phyloP scores from a whole-genome alignment of 2,113 vertebrate species.

The Ailuropoda melanoleuca region DNA sequence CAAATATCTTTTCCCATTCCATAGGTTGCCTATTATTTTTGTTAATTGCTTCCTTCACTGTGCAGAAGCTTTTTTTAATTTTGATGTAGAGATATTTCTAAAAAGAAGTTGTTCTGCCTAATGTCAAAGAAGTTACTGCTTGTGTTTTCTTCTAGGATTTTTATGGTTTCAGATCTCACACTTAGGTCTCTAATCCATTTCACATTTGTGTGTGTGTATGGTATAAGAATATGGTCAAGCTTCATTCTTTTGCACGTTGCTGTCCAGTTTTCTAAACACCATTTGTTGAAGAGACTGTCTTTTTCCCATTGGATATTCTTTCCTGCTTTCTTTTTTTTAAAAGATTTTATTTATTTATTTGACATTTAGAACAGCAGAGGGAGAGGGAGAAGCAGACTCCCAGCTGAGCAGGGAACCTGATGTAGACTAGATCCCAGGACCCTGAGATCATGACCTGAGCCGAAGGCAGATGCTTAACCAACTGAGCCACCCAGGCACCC shows the following conservation, averaged over 20 bases:
- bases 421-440: too few relatives aligned
- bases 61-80: background rate
- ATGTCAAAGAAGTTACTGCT: background rate
- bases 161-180: background rate
- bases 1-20: background rate
- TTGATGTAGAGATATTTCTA: background rate
- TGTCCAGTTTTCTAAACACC: background rate
- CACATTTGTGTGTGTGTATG: background rate
- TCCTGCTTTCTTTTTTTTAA: too few relatives aligned
- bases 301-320: too few relatives aligned
- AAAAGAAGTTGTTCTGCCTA: background rate
- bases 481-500: too few relatives aligned
- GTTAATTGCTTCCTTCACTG: background rate
- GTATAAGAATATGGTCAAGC: background rate
- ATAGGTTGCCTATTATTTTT: background rate
- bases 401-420: too few relatives aligned
- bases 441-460: too few relatives aligned
- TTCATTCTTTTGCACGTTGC: background rate
- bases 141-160: background rate
- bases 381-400: too few relatives aligned
- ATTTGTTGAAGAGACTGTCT: too few relatives aligned
- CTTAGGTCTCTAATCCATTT: background rate
- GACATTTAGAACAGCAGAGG: too few relatives aligned
- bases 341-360: too few relatives aligned
- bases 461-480: too few relatives aligned